phyloP scores from a whole-genome alignment of 2,888 invertebrate species.

The Oligia strigilis region DNA sequence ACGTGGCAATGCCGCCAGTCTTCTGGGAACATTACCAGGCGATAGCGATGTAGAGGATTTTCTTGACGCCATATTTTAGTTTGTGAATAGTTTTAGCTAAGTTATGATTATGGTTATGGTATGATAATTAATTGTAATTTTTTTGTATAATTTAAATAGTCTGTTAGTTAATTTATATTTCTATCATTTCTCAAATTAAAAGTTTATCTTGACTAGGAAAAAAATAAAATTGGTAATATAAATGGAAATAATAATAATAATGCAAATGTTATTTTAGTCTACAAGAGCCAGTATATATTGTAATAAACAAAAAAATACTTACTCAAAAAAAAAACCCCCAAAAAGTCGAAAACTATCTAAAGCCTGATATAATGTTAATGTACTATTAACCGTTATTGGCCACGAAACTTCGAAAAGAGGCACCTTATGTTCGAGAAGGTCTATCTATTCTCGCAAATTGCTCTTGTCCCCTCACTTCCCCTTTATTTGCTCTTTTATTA shows the following conservation, averaged over 20 bases:
- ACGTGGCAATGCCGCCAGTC: background rate
- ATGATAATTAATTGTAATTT: background rate
- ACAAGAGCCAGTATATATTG: background rate
- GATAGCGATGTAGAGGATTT: background rate
- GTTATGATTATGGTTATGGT: no score
- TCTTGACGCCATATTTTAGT: background rate
- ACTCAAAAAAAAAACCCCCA: background rate
- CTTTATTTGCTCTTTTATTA: slow-evolving; percentile 52
- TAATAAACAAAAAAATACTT: background rate
- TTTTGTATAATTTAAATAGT: background rate
- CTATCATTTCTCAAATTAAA: no score
- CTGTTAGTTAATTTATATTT: no score
- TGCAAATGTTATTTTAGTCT: background rate
- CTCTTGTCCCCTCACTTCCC: slow-evolving; percentile 34
- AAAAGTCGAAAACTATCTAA: slow-evolving; percentile 40
- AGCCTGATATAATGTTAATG: slow-evolving; percentile 47
- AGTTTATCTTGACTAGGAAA: no score
- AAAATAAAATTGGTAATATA: no score
- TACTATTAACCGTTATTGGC: slow-evolving; percentile 51
- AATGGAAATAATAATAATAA: no score
- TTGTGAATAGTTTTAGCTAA: background rate
- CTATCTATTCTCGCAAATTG: slow-evolving; percentile 59
- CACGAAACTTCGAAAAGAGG: slow-evolving; percentile 48
- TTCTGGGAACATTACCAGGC: background rate
- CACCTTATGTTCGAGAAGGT: slow-evolving; percentile 46